Base-by-base conservation (phyloP, 2,113 vertebrate species). In the Pseudopodoces humilis region DNA sequence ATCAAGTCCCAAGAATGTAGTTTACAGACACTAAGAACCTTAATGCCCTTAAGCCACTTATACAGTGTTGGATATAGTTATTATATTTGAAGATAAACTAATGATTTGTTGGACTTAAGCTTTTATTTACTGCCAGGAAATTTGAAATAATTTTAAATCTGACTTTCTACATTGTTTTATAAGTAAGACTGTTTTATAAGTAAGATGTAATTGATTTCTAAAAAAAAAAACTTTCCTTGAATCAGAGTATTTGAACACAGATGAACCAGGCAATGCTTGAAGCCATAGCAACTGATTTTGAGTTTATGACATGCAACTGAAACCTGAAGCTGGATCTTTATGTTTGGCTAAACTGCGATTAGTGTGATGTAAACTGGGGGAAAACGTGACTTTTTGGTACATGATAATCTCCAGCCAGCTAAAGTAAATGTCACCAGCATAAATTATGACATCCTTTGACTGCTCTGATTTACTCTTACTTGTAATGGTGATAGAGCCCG, bases 11-110 rank as follows among this genome's bases (percentile, higher is more conserved):
- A 96, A 88, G 95, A 92, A 96, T 65, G 84, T 94, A 92, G 96
- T 97, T 97, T 95, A 96, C 90, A 97, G 88, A 95, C 90, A 97
- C 89, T 95, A 94, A 88, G 95, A 97, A 96, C 56, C 67, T 41
- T 92, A 96, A 97, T 82, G 95, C 79, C 96, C 92, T 81, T 94
- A 95, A 85, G 58, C 82, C 86, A 55, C 92, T 96, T 94, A 85
- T 55, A 78, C 50, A 94, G 80, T 44, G 67, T 85, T 3, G 4
- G 96, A 79, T 89, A 47, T 41, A 85, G 70, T 92, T 95, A 88
- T 96, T 95, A 97, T 90, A 92, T 50, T 21, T 81, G 58, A 92
- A 96, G 83, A 83, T 75, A 95, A 95, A 44, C 49, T 83, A 81
- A 80, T 52, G 75, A 90, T 64, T 39, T 89, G 15, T 52, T 76